Percentiles rank a stretch among this genome's conserved stretches.
Evolutionary conservation across 92 coral and sea anemone species (phyloP).

Genomic region (Epizoanthus rinbou): DNA sequence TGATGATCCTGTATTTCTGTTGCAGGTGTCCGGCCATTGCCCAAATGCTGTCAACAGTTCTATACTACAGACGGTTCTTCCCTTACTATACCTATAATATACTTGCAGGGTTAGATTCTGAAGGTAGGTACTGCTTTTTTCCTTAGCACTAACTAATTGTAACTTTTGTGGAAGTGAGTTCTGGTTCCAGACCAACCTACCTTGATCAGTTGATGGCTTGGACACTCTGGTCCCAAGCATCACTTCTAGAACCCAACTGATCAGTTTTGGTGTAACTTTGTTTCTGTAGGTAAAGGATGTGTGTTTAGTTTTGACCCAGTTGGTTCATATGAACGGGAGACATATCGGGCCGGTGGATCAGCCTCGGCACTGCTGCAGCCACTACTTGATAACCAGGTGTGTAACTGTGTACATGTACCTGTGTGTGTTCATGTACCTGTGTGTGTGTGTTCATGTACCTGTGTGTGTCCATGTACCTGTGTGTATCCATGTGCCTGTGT

Average conservation of each 20-base stretch:
- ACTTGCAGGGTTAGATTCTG: slow-evolving; percentile 91
- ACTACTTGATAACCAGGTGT: slow-evolving; percentile 93
- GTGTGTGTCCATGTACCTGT: not conserved
- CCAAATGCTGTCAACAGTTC: slow-evolving; percentile 95
- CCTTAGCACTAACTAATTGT: too few relatives aligned
- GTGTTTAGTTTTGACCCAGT: slow-evolving; percentile 99
- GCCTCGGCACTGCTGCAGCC: slow-evolving; percentile 93
- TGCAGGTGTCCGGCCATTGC: slow-evolving; percentile 97
- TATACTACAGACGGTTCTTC: slow-evolving; percentile 93
- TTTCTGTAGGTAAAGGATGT: slow-evolving; percentile 88
- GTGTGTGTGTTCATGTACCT: not conserved
- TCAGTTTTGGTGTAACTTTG: not conserved
- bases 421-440: not conserved
- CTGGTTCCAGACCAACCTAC: not conserved
- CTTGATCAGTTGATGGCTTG: not conserved
- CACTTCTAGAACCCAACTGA: not conserved
- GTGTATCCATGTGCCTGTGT: not conserved
- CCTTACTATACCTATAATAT: slow-evolving; percentile 97
- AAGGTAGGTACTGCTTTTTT: slow-evolving; percentile 62
- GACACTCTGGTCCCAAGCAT: not conserved
- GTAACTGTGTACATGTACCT: not conserved
- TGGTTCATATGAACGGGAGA: slow-evolving; percentile 97
- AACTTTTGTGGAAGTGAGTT: not conserved
- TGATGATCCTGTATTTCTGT: not conserved
- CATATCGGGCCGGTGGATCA: slow-evolving; percentile 93